Evolutionary conservation across 2,888 invertebrate genomes (phyloP).

Genomic region (Chorisops tibialis): DNA sequence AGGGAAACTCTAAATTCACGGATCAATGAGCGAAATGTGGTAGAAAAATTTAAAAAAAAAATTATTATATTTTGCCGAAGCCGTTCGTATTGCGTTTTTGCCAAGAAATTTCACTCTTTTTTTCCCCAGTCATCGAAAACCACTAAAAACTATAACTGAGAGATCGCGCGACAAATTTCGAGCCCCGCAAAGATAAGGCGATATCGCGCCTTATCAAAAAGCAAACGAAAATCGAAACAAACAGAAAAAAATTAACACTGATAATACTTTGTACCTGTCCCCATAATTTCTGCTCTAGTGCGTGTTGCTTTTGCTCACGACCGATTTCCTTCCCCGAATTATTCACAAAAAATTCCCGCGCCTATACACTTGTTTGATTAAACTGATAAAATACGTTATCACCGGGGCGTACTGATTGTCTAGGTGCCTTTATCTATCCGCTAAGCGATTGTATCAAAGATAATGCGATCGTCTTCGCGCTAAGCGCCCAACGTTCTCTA

Average conservation of each 20-base stretch:
- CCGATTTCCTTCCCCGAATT: too few species aligned
- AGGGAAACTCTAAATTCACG: background rate
- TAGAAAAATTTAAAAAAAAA: too few species aligned
- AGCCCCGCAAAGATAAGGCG: slow-evolving; percentile 20
- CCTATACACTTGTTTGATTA: slow-evolving; percentile 32
- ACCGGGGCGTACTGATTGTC: background rate
- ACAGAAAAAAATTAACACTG: slow-evolving; percentile 29
- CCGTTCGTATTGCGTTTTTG: background rate
- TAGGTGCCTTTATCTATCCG: slow-evolving; percentile 7
- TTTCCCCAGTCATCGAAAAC: slow-evolving; percentile 19
- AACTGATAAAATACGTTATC: slow-evolving; percentile 30
- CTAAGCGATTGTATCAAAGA: slow-evolving; percentile 3
- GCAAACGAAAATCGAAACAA: slow-evolving; percentile 27
- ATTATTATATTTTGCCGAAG: too few species aligned
- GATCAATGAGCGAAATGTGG: background rate
- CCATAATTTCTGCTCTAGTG: slow-evolving; percentile 17
- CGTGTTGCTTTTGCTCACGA: background rate
- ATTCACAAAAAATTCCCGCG: background rate
- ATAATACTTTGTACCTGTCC: slow-evolving; percentile 32
- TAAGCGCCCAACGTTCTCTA: too few species aligned
- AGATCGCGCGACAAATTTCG: slow-evolving; percentile 5
- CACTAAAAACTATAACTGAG: slow-evolving; percentile 3
- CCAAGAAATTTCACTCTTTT: slow-evolving; percentile 9
- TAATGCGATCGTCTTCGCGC: background rate
- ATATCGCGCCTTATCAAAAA: slow-evolving; percentile 19